A percentile compares a stretch with the other conserved stretches of the same genome.
These are phyloP conservation scores for Orchesella cincta DNA, from an alignment of 1,140 invertebrate species.

Conservation along the genomic window DNA sequence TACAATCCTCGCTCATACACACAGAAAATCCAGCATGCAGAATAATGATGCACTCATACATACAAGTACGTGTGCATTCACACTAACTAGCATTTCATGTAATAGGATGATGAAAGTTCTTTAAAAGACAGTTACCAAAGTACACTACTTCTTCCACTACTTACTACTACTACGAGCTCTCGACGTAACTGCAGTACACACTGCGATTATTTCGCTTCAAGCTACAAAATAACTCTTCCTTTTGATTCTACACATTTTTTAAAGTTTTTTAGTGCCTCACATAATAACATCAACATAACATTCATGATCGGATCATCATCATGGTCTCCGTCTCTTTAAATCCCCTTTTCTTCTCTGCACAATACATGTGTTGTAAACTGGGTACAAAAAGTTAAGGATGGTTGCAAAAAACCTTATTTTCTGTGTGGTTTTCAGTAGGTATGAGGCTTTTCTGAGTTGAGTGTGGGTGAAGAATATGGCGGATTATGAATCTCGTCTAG, in stretches of 20 bases:
- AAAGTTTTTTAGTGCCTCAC: background rate
- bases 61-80: too few relatives aligned
- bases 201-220: too few relatives aligned
- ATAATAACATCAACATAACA: background rate
- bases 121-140: too few relatives aligned
- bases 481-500: background rate
- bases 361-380: background rate
- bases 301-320: background rate
- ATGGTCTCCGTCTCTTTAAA: too few relatives aligned
- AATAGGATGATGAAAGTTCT: too few relatives aligned
- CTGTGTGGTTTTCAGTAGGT: background rate
- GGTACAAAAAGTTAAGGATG: background rate
- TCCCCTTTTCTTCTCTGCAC: background rate
- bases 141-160: too few relatives aligned
- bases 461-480: conserved; percentile 23
- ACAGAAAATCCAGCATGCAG: too few relatives aligned
- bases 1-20: too few relatives aligned
- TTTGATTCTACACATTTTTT: background rate
- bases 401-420: background rate
- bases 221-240: background rate
- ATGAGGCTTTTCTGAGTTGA: background rate
- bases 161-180: too few relatives aligned
- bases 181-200: too few relatives aligned
- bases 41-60: too few relatives aligned
- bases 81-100: too few relatives aligned